Conservation (phyloP, 2,888 invertebrate species). For the Scaptomyza flava region DNA sequence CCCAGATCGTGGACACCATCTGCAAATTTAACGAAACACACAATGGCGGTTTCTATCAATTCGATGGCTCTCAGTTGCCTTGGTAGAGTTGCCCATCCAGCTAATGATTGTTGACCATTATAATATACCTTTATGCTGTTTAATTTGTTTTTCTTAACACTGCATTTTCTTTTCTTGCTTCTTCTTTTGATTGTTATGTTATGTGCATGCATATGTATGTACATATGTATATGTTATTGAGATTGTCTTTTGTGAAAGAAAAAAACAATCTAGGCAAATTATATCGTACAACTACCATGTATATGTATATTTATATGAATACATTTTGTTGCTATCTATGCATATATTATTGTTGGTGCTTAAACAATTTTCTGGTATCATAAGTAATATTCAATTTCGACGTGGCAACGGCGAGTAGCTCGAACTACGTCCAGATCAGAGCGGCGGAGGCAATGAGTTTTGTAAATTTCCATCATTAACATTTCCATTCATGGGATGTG, state of each 20-base stretch:
- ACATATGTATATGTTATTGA: no score
- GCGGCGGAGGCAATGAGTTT: conserved; percentile 32
- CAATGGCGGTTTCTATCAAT: conserved; percentile 91
- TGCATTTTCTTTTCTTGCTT: no score
- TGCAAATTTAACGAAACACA: conserved; percentile 87
- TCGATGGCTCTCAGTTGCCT: conserved; percentile 89
- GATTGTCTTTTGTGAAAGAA: neutral
- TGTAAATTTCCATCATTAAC: conserved; percentile 31
- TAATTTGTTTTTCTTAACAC: no score
- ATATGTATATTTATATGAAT: conserved; percentile 9
- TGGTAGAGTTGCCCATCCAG: conserved; percentile 86
- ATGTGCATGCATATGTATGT: no score
- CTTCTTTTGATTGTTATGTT: neutral
- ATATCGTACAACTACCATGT: neutral
- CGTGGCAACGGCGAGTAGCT: neutral
- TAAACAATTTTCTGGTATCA: conserved; percentile 24
- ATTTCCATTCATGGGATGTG: conserved; percentile 79
- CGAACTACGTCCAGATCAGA: conserved; percentile 3
- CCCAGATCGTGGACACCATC: conserved; percentile 88
- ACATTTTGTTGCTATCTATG: conserved; percentile 24
- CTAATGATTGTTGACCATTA: no score
- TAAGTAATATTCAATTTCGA: neutral
- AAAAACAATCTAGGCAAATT: neutral
- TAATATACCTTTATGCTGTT: neutral
- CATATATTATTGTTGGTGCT: conserved; percentile 33